A percentile compares a stretch with the other conserved stretches of the same genome.
These are phyloP conservation scores for Calycopis cecrops DNA, from an alignment of 1,140 invertebrate genomes.

Conservation along the genomic window DNA sequence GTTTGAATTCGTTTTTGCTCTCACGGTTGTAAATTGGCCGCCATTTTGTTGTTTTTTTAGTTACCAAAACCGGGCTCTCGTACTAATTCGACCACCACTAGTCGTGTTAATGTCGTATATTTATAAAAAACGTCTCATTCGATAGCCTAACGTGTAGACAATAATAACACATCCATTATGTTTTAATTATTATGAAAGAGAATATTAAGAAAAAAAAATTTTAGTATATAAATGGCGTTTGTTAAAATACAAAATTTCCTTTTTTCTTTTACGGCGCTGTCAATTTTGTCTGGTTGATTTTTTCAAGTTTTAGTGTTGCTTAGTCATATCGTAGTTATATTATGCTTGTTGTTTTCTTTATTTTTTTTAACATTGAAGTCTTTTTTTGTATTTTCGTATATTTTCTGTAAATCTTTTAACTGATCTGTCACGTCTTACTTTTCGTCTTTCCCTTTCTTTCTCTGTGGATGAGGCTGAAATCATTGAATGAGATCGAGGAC, in stretches of 20 bases:
- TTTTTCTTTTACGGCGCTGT: not conserved
- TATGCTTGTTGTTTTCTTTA: not conserved
- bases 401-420: not conserved
- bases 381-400: not conserved
- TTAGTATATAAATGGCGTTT: not conserved
- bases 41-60: no score
- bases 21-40: no score
- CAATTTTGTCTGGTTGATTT: not conserved
- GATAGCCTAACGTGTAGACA: no score
- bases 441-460: not conserved
- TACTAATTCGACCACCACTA: no score
- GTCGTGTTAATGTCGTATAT: no score
- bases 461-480: not conserved
- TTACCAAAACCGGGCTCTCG: no score
- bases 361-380: not conserved
- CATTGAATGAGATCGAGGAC: not conserved
- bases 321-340: not conserved
- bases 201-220: no score
- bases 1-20: no score
- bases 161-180: no score
- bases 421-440: constrained; percentile 1
- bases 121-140: no score
- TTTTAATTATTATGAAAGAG: no score
- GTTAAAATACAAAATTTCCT: not conserved
- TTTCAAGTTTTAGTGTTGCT: no score